Evolutionary conservation across 2,888 invertebrate genomes (phyloP), one percentile per base, ranked within the genome.

Genomic region (Augochlorella aurata): DNA sequence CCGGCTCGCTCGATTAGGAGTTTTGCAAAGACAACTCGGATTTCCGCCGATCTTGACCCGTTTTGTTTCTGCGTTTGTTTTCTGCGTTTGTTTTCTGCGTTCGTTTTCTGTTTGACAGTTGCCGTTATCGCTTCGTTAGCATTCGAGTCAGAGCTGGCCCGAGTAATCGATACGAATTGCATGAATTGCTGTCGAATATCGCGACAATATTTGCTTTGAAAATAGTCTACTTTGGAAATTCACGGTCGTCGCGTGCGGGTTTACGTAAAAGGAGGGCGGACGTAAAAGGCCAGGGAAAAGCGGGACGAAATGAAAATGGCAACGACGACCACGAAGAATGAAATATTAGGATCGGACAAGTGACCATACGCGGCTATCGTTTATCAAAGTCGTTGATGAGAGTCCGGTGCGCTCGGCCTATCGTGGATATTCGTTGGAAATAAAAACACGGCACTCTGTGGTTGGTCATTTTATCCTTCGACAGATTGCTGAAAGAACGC

Each of bases 301-400:
- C 68, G 16, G 50, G 44, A 54, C 14, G 38, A 61, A 58, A 70
- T 70, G 72, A 76, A 82, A 80, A 80, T 81, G 74, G 72, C 45
- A 47, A 65, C 73, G 54, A 49, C 44, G 61, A 14, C 49, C 8
- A 16, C 29, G 29, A 44, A 18, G 74, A 68, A 80, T 68, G 52
- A 75, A 68, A 68, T 80, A 79, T 72, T 65, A 69, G 54, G 47
- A 77, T 80, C 63, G 49, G 45, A 72, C 65, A 44, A 72, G 10
- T 50, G 24, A 58, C 69, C 76, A 16, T 68, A 18, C 44, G 52
- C 61, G 68, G 54, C 50, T 81, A 69, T 81, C 65, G 63, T 61
- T 29, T 44, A 77, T 77, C 80, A 9, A 49, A 24, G 49, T 58
- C 68, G 66, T 77, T 45, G 54, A 63, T 63, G 63, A 18, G 38